Conservation (phyloP, 2,113 vertebrate species). For the Halichoeres trimaculatus region DNA sequence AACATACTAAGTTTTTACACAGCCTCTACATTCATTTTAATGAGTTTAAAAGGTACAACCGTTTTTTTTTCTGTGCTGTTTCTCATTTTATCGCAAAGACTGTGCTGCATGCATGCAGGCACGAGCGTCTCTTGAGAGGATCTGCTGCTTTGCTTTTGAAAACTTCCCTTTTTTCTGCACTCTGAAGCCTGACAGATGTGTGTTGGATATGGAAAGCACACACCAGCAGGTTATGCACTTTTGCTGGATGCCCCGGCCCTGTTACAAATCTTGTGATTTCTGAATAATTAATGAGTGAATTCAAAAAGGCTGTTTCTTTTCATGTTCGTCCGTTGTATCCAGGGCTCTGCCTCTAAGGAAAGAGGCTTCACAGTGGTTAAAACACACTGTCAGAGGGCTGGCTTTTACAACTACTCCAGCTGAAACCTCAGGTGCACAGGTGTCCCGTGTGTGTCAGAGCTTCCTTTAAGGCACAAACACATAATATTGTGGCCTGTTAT, state of each 20-base stretch:
- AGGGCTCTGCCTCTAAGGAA: neutral
- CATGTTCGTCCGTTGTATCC: constrained; percentile 3
- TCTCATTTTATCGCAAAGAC: constrained; percentile 21
- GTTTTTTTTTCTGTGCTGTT: neutral
- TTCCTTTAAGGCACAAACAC: constrained; percentile 38
- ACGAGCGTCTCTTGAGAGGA: constrained; percentile 27
- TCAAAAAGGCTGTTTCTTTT: constrained; percentile 19
- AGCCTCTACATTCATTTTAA: neutral
- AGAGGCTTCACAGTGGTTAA: neutral
- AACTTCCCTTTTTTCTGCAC: constrained; percentile 10
- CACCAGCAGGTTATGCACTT: constrained; percentile 18
- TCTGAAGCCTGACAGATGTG: constrained; percentile 34
- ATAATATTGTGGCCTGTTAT: constrained; percentile 33
- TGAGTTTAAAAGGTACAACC: neutral
- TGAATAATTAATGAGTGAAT: constrained; percentile 40
- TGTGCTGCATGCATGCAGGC: constrained; percentile 12
- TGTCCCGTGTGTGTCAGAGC: constrained; percentile 2
- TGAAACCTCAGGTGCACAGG: neutral
- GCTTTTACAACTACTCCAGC: neutral
- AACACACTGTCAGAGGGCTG: neutral
- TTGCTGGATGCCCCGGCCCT: constrained; percentile 13
- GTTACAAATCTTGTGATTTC: constrained; percentile 8
- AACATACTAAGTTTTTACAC: too few relatives aligned
- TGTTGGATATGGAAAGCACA: neutral
- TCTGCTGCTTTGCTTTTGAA: constrained; percentile 5